Percentiles rank a stretch among this genome's conserved stretches.
phyloP scores from a whole-genome alignment of 2,888 invertebrate species.

The Eupithecia inturbata region DNA sequence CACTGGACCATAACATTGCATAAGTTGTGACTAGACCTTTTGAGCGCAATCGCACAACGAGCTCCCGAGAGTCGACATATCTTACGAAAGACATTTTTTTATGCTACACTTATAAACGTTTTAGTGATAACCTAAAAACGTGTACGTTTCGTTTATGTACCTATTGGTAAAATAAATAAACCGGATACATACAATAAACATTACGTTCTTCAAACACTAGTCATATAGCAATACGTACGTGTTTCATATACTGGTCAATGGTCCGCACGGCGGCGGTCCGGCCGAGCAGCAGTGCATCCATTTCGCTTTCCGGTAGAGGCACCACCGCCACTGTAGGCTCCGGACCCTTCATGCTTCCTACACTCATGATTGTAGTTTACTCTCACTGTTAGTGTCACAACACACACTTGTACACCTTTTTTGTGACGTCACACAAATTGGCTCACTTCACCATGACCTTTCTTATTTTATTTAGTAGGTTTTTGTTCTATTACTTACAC shows the following conservation, averaged over 20 bases:
- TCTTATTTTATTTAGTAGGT: background rate
- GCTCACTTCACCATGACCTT: background rate
- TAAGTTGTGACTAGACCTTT: too few species aligned
- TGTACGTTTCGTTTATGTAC: background rate
- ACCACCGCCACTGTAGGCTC: conserved; percentile 85
- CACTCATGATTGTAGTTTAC: background rate
- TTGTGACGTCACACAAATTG: background rate
- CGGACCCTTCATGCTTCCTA: conserved; percentile 57
- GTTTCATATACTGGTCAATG: conserved; percentile 82
- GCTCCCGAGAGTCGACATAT: too few species aligned
- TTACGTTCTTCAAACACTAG: background rate
- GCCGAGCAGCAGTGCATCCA: conserved; percentile 91
- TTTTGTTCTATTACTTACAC: background rate
- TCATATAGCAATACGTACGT: conserved; percentile 67
- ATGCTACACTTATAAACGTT: too few species aligned
- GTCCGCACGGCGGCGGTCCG: conserved; percentile 90
- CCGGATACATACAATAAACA: too few species aligned
- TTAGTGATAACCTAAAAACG: background rate
- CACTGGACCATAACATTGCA: background rate
- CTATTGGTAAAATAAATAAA: too few species aligned
- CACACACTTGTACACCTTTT: background rate
- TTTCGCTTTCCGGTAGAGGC: conserved; percentile 88
- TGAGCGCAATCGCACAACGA: background rate
- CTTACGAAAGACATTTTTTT: too few species aligned
- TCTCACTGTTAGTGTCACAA: background rate